Evolutionary conservation across 2,113 vertebrate genomes (phyloP).

Genomic region (Calyptommatus sinebrachiatus): DNA sequence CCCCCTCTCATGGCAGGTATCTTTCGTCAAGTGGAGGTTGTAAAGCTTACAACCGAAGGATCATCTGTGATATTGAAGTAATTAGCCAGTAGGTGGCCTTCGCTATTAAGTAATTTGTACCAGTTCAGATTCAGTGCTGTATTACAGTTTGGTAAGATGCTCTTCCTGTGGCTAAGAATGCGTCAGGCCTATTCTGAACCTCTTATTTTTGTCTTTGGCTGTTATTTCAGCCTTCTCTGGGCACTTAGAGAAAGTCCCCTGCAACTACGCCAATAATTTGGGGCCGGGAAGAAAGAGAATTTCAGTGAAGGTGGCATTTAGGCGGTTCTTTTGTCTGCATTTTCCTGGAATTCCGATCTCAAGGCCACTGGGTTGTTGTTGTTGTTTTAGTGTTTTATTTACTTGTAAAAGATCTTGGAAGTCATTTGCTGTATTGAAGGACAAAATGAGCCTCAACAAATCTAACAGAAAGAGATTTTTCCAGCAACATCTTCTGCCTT

Average conservation of each 20-base stretch:
- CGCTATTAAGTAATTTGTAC: slow-evolving; percentile 9
- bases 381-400: background rate
- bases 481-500: no score
- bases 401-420: background rate
- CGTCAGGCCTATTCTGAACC: background rate
- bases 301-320: background rate
- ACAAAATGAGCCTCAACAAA: background rate
- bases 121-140: background rate
- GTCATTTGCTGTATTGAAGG: background rate
- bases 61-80: slow-evolving; percentile 20
- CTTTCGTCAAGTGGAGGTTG: background rate
- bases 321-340: background rate
- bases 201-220: background rate
- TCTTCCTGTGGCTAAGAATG: background rate
- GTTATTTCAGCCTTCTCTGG: background rate
- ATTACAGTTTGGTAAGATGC: background rate
- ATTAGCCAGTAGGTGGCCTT: slow-evolving; percentile 21
- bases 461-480: no score
- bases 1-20: slow-evolving; percentile 22
- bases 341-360: background rate
- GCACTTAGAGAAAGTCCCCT: background rate
- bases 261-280: background rate
- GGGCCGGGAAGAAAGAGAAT: background rate
- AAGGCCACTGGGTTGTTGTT: background rate
- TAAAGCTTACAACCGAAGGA: slow-evolving; percentile 15